These are phyloP conservation scores for Mycogona germanica DNA, from an alignment of 2,888 invertebrate genomes.

Conservation along the genomic window DNA sequence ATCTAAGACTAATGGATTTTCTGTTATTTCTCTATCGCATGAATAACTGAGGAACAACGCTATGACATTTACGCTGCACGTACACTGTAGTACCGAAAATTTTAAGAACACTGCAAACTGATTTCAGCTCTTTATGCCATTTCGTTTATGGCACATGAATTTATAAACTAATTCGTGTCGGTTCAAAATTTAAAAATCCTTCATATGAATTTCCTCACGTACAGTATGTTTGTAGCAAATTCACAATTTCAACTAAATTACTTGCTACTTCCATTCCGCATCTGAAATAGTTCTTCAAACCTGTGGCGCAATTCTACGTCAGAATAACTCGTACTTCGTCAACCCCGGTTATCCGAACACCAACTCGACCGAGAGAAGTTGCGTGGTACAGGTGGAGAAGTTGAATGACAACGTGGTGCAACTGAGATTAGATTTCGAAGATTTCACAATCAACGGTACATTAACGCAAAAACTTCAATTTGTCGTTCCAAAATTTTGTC, in stretches of 20 bases:
- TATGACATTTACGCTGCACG: too few relatives aligned
- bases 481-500: too few relatives aligned
- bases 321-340: slow-evolving; percentile 78
- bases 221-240: neutral
- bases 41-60: too few relatives aligned
- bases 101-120: too few relatives aligned
- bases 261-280: too few relatives aligned
- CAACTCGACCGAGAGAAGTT: slow-evolving; percentile 67
- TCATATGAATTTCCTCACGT: neutral
- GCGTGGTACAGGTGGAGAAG: slow-evolving; percentile 69
- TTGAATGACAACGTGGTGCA: slow-evolving; percentile 68
- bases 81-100: too few relatives aligned
- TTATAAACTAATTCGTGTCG: neutral
- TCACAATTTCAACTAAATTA: neutral
- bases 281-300: slow-evolving; percentile 36
- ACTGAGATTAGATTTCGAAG: slow-evolving; percentile 64
- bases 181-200: neutral
- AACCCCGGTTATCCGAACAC: slow-evolving; percentile 66
- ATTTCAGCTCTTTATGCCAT: too few relatives aligned
- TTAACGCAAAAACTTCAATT: too few relatives aligned
- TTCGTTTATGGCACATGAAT: too few relatives aligned
- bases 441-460: slow-evolving; percentile 45
- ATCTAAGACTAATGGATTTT: too few relatives aligned
- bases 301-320: slow-evolving; percentile 61
- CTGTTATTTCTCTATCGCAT: neutral